Evolutionary conservation across 2,888 invertebrate species (phyloP), one percentile per base, ranked within the genome.

Genomic region (Cordylochernes scorpioides): DNA sequence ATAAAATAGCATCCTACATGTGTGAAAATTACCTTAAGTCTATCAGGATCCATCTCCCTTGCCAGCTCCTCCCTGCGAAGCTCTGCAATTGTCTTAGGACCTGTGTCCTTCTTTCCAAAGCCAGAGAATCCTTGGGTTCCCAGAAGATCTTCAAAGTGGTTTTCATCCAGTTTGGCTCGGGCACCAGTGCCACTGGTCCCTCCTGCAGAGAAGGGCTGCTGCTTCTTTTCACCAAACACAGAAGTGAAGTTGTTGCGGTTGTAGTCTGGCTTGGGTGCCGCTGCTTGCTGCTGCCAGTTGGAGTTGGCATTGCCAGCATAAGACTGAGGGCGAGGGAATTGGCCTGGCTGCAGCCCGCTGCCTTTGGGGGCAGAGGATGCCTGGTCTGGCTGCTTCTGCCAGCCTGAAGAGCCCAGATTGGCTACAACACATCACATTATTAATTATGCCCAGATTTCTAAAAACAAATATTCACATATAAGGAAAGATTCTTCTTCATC

Each of bases 71-170:
- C 75, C 48, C 80, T 80, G 15, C 82, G 61, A 82, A 88, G 82
- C 39, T 72, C 77, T 49, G 82, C 86, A 45, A 88, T 80, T 2
- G 84, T 82, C 42, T 46, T 50, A 0, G 84, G 82, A 2, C 71
- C 72, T 22, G 67, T 59, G 36, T 69, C 67, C 36, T 59, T 63
- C 44, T 69, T 71, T 26, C 68, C 67, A 25, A 65, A 65, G 53
- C 80, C 78, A 38, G 69, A 68, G 48, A 82, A 84, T 0, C 77
- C 78, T 49, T 82, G 82, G 42, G 71, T 73, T 9, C 84, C 86
- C 7, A 88, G 58, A 12, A 88, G 58, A 52, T 88, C 86, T 13
- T 74, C 82, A 55, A 88, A 88, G 15, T 80, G 71, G 49, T 84
- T 75, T 6, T 55, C 59, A 0, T 62, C 49, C 15, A 53, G 43